Conservation (phyloP, 2,888 invertebrate genomes). For the Gryllus longicercus region DNA sequence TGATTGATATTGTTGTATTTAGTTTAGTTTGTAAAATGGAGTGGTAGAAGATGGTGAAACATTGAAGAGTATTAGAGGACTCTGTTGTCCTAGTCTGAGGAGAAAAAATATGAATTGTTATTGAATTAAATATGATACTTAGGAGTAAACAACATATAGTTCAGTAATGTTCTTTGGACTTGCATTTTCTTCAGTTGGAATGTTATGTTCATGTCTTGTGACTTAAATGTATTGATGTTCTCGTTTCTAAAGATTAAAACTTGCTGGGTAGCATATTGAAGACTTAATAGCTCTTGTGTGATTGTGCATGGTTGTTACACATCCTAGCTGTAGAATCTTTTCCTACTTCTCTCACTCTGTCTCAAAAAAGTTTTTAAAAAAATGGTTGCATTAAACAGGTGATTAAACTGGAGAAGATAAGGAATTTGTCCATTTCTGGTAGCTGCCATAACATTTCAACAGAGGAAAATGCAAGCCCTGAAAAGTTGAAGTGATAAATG, state of each 20-base stretch:
- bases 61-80: slow-evolving; percentile 1
- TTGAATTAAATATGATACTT: background rate
- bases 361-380: background rate
- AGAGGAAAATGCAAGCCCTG: background rate
- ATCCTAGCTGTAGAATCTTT: slow-evolving; percentile 9
- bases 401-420: background rate
- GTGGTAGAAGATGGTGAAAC: background rate
- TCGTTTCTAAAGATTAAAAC: background rate
- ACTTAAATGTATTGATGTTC: slow-evolving; percentile 8
- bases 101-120: background rate
- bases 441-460: background rate
- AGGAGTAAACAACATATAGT: background rate
- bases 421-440: slow-evolving; percentile 17
- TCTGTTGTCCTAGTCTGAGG: background rate
- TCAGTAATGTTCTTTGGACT: background rate
- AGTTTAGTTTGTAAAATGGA: background rate
- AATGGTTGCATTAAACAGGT: background rate
- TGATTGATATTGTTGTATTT: slow-evolving; percentile 1
- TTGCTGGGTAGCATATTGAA: slow-evolving; percentile 10
- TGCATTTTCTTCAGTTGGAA: background rate
- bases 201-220: background rate
- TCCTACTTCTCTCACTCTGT: background rate
- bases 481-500: background rate
- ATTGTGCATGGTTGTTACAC: slow-evolving; percentile 1
- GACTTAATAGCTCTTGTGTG: background rate